These are phyloP conservation scores for Standfussiana lucernea DNA, from an alignment of 2,888 invertebrate genomes.

Conservation along the genomic window DNA sequence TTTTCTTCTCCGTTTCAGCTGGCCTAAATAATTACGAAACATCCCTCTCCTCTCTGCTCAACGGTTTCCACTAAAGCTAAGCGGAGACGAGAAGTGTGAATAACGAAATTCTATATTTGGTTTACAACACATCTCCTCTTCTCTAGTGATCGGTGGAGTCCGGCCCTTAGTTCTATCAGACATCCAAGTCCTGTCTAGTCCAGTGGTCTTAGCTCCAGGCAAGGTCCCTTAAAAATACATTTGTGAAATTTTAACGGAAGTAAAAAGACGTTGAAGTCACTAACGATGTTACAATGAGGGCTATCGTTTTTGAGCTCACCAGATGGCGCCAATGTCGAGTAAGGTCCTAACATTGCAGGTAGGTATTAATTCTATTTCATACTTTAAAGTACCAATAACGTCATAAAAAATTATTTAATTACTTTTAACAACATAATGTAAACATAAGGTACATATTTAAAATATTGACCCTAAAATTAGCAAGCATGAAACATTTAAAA, in stretches of 20 bases:
- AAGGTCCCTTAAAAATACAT: neutral
- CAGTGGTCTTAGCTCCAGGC: neutral
- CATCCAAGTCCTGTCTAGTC: neutral
- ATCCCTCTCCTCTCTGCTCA: neutral
- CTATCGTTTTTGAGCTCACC: no score
- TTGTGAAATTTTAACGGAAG: neutral
- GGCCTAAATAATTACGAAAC: neutral
- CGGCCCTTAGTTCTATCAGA: neutral
- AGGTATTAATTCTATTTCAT: no score
- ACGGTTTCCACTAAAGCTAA: neutral
- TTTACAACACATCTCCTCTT: neutral
- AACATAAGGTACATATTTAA: no score
- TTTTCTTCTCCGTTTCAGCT: neutral
- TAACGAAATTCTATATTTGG: neutral
- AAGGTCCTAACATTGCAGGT: no score
- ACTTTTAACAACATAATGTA: no score
- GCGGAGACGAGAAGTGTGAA: neutral
- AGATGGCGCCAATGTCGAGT: no score
- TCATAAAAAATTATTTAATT: no score
- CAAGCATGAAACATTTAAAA: no score
- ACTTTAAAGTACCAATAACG: no score
- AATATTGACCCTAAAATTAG: no score
- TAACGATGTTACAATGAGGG: neutral
- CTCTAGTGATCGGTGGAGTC: neutral
- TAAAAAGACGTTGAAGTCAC: neutral